Base-by-base conservation (phyloP, 2,113 vertebrate species). In the Argyrosomus japonicus region DNA sequence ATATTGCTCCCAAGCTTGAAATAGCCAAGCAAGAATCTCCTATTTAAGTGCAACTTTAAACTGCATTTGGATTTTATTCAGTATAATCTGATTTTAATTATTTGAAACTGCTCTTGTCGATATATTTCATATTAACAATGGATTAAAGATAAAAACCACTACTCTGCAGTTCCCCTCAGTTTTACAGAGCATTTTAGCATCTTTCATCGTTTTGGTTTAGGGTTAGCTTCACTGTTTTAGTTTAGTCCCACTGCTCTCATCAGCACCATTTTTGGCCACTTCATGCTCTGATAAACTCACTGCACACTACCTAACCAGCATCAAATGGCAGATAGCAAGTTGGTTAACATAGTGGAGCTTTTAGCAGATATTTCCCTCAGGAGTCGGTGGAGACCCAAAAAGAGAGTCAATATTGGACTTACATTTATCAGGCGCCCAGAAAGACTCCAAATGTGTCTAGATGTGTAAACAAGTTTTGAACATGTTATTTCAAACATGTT, bases 361-460 rank as follows among this genome's bases (percentile, higher is more conserved):
- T 79, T 73, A 77, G 54, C 45, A 40, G 61, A 29, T 45, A 67
- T 19, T 83, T 83, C 23, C 47, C n/a, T 75, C 25, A 27, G 40
- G 60, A 61, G 25, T 29, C 29, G 57, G 27, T 60, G 7, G 57
- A 60, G 57, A 60, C 13, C 45, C 36, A 9, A 14, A 14, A 47
- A 47, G 11, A 47, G 45, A 47, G 45, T 4, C 13, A 47, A 47
- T 14, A 14, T 8, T 36, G 36, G 7, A 36, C 36, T 40, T 8
- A 40, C 5, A 32, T 32, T 32, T 32, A 40, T 40, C 36, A 40
- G 36, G 36, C 7, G 36, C 1, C 36, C 36, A 40, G 36, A 47
- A 47, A 15, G 10, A 47, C 45, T 14, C 19, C 77, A 75, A 64
- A 72, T 47, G 45, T 36, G 36, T 36, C 36, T 36, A 36, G 36